These are phyloP conservation scores for Phenganax stokvisi DNA, from an alignment of 92 coral and sea anemone species.

Conservation along the genomic window DNA sequence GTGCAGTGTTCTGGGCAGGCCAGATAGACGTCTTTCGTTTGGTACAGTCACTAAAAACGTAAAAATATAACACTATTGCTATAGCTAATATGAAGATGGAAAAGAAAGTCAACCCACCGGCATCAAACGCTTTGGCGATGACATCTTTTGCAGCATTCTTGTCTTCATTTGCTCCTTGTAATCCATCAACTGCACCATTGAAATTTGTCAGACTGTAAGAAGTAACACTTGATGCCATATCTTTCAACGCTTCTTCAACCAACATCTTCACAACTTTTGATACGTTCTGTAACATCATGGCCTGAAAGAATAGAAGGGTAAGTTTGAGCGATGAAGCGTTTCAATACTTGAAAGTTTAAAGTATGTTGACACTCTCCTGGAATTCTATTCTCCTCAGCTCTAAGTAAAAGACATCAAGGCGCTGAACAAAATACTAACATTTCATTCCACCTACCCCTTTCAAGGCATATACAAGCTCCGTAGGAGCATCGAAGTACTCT, in stretches of 20 bases:
- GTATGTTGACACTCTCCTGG: too few relatives aligned
- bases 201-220: conserved; percentile 19
- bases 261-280: neutral
- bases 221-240: conserved; percentile 15
- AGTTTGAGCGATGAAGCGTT: too few relatives aligned
- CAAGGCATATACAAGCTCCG: neutral
- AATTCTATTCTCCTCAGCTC: too few relatives aligned
- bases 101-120: neutral
- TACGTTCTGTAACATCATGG: neutral
- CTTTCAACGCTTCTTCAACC: neutral
- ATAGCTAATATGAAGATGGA: neutral
- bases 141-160: conserved; percentile 7
- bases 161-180: neutral
- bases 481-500: conserved; percentile 14
- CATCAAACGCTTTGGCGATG: neutral
- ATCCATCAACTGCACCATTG: conserved; percentile 8
- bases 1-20: conserved; percentile 13
- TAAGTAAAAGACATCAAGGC: too few relatives aligned
- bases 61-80: conserved; percentile 19
- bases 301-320: neutral
- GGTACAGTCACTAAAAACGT: neutral
- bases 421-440: too few relatives aligned
- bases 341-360: too few relatives aligned
- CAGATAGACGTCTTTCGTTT: conserved; percentile 5
- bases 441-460: conserved; percentile 14